Evolutionary conservation across 2,888 invertebrate genomes (phyloP).

Genomic region (Ditula angustiorana): DNA sequence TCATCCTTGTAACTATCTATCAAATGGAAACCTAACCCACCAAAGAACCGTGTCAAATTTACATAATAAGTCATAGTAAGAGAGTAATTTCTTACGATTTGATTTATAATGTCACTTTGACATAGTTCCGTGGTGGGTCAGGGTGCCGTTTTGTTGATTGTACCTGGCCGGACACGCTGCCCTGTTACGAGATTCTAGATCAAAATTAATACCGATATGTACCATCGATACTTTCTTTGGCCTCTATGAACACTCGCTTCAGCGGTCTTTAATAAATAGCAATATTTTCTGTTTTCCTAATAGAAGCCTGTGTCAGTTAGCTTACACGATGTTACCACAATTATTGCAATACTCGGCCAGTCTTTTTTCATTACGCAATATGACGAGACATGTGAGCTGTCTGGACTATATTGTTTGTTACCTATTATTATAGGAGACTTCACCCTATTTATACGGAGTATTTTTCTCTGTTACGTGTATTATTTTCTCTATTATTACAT

Average conservation of each 20-base stretch:
- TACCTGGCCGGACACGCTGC: no score
- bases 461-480: slow-evolving; percentile 23
- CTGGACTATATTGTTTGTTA: slow-evolving; percentile 38
- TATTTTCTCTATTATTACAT: slow-evolving; percentile 20
- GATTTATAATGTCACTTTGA: no score
- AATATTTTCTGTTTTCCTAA: slow-evolving; percentile 63
- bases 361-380: slow-evolving; percentile 53
- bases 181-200: no score
- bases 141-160: no score
- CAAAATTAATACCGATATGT: no score
- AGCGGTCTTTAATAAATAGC: slow-evolving; percentile 69
- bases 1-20: no score
- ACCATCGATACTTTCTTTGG: neutral
- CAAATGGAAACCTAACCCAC: no score
- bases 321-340: slow-evolving; percentile 62
- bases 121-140: no score
- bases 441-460: slow-evolving; percentile 21
- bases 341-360: slow-evolving; percentile 58
- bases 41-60: no score
- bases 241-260: slow-evolving; percentile 47
- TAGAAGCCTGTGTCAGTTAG: slow-evolving; percentile 56
- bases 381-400: slow-evolving; percentile 50
- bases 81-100: no score
- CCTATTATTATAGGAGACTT: slow-evolving; percentile 33
- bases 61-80: no score